These are phyloP conservation scores for Myocastor coypus DNA, from an alignment of 2,113 vertebrate species.

Conservation along the genomic window DNA sequence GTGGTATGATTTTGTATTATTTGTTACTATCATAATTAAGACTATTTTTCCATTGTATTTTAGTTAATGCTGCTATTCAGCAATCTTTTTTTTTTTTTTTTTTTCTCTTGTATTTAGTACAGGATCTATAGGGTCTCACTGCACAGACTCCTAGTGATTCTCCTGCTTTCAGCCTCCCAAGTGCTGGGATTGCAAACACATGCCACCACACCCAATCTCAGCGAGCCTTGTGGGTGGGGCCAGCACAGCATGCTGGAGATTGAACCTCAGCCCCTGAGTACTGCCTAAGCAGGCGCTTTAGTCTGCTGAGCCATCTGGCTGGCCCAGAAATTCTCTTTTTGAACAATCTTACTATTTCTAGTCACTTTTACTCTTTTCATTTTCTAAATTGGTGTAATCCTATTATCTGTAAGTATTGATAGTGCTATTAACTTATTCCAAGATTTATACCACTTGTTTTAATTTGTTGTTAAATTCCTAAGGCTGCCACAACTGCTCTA, in stretches of 20 bases:
- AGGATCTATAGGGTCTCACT: no score
- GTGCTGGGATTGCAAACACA: no score
- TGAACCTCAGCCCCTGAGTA: no score
- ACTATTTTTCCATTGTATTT: conserved; percentile 29
- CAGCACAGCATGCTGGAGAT: no score
- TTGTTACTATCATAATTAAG: conserved; percentile 11
- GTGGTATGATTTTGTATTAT: neutral
- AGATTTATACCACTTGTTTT: conserved; percentile 31
- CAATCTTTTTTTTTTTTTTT: conserved; percentile 28
- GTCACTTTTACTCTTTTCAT: conserved; percentile 37
- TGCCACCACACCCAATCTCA: no score
- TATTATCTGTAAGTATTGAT: neutral
- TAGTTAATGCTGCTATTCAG: neutral
- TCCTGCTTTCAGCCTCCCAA: no score
- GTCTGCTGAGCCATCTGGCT: no score
- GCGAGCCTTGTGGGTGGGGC: no score
- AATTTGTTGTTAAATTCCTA: conserved; percentile 28
- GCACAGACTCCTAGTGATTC: no score
- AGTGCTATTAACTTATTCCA: neutral
- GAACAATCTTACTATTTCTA: conserved; percentile 27
- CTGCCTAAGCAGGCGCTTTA: no score
- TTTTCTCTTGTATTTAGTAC: no score
- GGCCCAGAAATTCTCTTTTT: neutral
- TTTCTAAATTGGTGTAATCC: conserved; percentile 21
- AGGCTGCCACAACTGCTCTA: neutral